Evolutionary conservation across 2,888 invertebrate genomes (phyloP), one percentile per base, ranked within the genome.

Genomic region (Lepidocyrtoides sp.): DNA sequence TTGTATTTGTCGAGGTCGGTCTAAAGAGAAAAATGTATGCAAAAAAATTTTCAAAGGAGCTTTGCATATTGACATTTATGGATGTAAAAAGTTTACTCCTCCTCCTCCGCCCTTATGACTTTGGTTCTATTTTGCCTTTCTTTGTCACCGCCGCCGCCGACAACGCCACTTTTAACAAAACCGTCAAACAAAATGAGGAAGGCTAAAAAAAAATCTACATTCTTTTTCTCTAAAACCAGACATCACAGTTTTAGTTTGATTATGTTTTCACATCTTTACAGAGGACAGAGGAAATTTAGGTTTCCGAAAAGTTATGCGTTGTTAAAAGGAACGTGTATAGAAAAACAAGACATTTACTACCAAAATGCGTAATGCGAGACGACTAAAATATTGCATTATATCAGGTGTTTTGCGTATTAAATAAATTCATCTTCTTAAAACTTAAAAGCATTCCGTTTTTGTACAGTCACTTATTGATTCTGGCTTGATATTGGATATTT

Each of bases 11-110:
- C 77, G 84, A 83, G 84, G 89, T 60, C 69, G 83, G 48, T 54
- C n/a, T 66, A 84, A 89, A 60, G 36, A 23, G 48, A 41, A 77
- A 86, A 75, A 75, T 63, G n/a, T 69, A 86, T 77, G 86, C 57
- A 86, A 77, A 86, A 77, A 77, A 69, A 12, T 2, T 10, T 77
- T 85, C 41, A 77, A 84, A 17, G 69, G 17, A 44, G 79, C 79
- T 84, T 90, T 85, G 69, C 83, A 66, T 85, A 90, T 90, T 90
- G 90, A 90, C 90, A 85, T 90, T 86, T 86, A 91, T 91, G 86
- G 86, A 91, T 91, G 91, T 69, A 69, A 69, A 90, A 90, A 90
- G 72, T 86, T 91, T 79, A 23, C 57, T 75, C 48, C 60, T 77
- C 36, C 75, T 54, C 3, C 41, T 60, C 77, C 26, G 7, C 17